Evolutionary conservation across 2,113 vertebrate genomes (phyloP), one percentile per base, ranked within the genome.

Genomic region (Tympanuchus pallidicinctus): DNA sequence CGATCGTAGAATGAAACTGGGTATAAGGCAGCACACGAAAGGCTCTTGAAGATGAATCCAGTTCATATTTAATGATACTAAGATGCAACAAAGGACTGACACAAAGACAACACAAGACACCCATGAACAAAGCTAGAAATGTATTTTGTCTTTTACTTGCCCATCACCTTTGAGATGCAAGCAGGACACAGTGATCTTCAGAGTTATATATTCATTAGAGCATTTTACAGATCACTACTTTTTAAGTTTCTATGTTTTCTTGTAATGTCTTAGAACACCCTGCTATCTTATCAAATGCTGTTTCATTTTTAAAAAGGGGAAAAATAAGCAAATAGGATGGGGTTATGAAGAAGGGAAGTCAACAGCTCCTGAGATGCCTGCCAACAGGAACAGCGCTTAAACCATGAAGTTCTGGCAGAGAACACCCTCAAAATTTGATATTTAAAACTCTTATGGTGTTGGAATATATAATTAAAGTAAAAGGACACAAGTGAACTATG

Each of bases 341-440:
- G 85, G 75, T 70, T 95, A 79, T 2, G 20, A 91, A 85, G 45
- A 27, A 92, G 72, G 64, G 54, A 92, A 92, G 74, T 89, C 81
- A 94, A 76, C 74, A 90, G 82, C 67, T 92, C 50, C 67, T 2
- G 24, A 86, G 79, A 82, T 11, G 89, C 75, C 82, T 94, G 96
- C 89, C 91, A 95, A 92, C 34, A 94, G 61, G 60, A 94, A 92
- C 60, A 80, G 78, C 64, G 24, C 52, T 92, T 82, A 88, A 92
- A 88, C 78, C 38, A 3, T 80, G 48, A 15, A 66, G 67, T 92
- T 95, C 47, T 95, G 95, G 92, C 91, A 95, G 47, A 73, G 87
- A 92, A 93, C 6, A 47, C 24, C 34, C 88, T 91, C 82, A 82
- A 88, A 95, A 91, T 70, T 59, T 74, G 88, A 13, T 91, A 94